Percentiles rank a stretch among this genome's conserved stretches.
These are phyloP conservation scores for Peromyscus polionotus DNA, from an alignment of 2,113 vertebrate species.

Conservation along the genomic window DNA sequence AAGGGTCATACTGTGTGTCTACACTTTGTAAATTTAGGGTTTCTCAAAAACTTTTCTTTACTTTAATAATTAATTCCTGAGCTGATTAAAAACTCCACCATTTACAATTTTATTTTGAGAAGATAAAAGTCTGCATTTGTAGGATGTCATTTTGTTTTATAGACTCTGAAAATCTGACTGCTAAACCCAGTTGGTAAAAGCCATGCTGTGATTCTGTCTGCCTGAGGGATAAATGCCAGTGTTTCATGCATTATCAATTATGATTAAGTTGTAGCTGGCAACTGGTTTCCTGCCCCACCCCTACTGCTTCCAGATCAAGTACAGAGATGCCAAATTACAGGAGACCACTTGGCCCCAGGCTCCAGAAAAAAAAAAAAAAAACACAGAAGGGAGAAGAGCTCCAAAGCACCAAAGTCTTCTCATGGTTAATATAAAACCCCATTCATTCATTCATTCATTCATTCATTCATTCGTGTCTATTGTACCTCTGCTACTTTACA, in stretches of 20 bases:
- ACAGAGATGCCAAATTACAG: neutral
- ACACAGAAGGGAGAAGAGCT: neutral
- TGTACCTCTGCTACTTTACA: neutral
- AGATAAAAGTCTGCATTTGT: neutral
- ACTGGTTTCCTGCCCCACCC: neutral
- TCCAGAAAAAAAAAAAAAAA: neutral
- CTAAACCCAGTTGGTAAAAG: neutral
- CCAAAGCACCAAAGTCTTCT: neutral
- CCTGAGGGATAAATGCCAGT: neutral
- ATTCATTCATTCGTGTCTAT: neutral
- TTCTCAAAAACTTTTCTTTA: slow-evolving; percentile 35
- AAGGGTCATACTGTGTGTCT: neutral
- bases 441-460: neutral
- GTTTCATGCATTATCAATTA: neutral
- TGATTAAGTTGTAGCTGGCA: neutral
- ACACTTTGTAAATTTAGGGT: neutral
- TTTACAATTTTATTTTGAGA: slow-evolving; percentile 38
- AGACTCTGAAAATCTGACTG: neutral
- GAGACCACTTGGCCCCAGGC: neutral
- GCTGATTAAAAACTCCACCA: neutral
- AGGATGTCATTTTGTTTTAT: neutral
- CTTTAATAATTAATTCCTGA: slow-evolving; percentile 21
- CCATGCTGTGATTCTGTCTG: neutral
- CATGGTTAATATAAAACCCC: neutral
- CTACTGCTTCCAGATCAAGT: neutral